Evolutionary conservation across 2,888 invertebrate species (phyloP), one percentile per base, ranked within the genome.

Genomic region (Molanna angustata): DNA sequence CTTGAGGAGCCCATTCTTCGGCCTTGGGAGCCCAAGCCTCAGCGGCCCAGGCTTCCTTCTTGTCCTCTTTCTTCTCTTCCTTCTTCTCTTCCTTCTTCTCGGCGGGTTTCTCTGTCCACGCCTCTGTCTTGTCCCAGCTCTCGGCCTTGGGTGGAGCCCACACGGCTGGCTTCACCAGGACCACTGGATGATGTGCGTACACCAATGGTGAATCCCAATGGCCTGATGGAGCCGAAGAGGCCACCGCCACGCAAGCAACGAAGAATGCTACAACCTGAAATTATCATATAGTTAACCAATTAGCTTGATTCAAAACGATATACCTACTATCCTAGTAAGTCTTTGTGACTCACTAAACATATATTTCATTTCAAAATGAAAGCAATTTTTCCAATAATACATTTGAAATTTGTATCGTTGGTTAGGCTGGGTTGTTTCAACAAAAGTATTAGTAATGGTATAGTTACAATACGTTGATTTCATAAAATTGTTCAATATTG

Each of bases 171-270:
- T 27, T 31, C 13, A 31, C 17, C 6, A 35, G 11, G 3, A 20
- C 2, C 2, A 37, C 4, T 18, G 31, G 40, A n/a, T 48, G 48
- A 17, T 40, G 39, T n/a, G 16, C 19, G 2, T 27, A n/a, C 1
- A 27, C 13, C 17, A 48, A 21, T 1, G 40, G 39, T 21, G 39
- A 18, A n/a, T 33, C 22, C 48, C 48, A 48, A 17, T 21, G 40
- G 3, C 40, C 40, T 2, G 48, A 48, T 39, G 47, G 47, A 16
- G 39, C 37, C 17, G 47, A 4, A 1, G 18, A 22, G n/a, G 18
- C 31, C 13, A 14, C 20, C 7, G 31, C 16, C 6, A 18, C 19
- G 41, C 27, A 48, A 20, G 31, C 19, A 3, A 18, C n/a, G 2
- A 41, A 27, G 16, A 18, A 4, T 11, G 16, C 40, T 17, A 17